A percentile compares a stretch with the other conserved stretches of the same genome.
These are phyloP conservation scores for Pitta sordida DNA, from an alignment of 2,113 vertebrate species.

Conservation along the genomic window DNA sequence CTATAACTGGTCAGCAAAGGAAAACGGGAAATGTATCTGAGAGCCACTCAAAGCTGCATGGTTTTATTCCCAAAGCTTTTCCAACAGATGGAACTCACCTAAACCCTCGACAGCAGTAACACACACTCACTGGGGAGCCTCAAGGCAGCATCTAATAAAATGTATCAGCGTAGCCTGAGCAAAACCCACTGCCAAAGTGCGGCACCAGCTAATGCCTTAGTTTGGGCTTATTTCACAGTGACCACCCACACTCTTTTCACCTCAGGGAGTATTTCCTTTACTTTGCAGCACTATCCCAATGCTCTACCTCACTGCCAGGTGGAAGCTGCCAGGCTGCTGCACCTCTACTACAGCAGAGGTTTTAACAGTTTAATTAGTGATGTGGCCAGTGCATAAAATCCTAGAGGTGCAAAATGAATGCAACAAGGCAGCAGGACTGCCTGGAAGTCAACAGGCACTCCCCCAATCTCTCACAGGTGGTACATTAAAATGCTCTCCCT, in stretches of 20 bases:
- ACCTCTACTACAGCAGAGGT: background rate
- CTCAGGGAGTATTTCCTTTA: background rate
- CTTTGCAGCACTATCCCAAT: background rate
- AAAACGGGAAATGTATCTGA: background rate
- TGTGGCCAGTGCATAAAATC: background rate
- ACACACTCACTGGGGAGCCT: background rate
- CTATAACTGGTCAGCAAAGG: conserved; percentile 74
- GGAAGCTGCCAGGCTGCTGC: background rate
- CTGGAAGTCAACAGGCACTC: background rate
- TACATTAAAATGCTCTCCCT: background rate
- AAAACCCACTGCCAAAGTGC: background rate
- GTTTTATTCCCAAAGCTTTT: background rate
- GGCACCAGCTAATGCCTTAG: background rate
- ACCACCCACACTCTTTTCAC: background rate
- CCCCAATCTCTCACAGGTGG: background rate
- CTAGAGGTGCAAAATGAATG: background rate
- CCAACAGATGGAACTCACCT: background rate
- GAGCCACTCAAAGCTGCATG: background rate
- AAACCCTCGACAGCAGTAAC: accelerated
- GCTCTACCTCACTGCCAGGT: background rate
- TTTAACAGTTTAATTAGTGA: background rate
- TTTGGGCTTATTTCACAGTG: background rate
- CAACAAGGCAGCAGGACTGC: background rate
- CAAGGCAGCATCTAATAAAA: background rate
- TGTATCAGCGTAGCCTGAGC: accelerated